Percentiles rank a stretch among this genome's conserved stretches.
phyloP scores from a whole-genome alignment of 2,888 invertebrate species.

The Athalia circularis region DNA sequence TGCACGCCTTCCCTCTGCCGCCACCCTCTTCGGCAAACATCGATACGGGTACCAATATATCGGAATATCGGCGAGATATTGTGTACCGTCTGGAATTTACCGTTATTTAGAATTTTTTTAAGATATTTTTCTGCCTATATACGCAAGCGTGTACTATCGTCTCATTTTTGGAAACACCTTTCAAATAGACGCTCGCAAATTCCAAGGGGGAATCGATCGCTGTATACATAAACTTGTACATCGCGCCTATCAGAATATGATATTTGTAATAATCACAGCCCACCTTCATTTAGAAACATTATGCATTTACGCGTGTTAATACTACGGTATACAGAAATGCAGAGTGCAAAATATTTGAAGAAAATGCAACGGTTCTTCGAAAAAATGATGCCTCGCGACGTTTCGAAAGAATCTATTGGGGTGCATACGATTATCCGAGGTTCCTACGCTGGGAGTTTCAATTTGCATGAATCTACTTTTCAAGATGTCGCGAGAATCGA shows the following conservation, averaged over 20 bases:
- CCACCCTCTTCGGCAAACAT: constrained; percentile 59
- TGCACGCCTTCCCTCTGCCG: constrained; percentile 58
- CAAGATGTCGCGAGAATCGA: no score
- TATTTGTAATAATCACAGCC: neutral
- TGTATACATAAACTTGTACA: neutral
- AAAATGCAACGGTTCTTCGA: no score
- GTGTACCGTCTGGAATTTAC: constrained; percentile 55
- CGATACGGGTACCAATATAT: constrained; percentile 67
- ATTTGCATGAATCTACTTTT: no score
- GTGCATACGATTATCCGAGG: no score
- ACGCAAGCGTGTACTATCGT: constrained; percentile 19
- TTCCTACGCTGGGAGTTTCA: no score
- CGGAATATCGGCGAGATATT: constrained; percentile 64
- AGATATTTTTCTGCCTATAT: constrained; percentile 28
- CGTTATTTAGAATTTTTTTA: constrained; percentile 42
- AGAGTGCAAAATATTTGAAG: no score
- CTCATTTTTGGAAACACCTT: constrained; percentile 34
- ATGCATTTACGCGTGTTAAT: no score
- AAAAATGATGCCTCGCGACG: no score
- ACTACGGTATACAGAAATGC: no score
- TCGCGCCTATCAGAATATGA: neutral
- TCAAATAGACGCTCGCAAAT: constrained; percentile 18
- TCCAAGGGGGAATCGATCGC: neutral
- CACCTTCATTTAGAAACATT: no score
- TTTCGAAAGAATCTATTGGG: no score